Conservation (phyloP, 2,888 invertebrate species). For the Agonopterix heracliana region DNA sequence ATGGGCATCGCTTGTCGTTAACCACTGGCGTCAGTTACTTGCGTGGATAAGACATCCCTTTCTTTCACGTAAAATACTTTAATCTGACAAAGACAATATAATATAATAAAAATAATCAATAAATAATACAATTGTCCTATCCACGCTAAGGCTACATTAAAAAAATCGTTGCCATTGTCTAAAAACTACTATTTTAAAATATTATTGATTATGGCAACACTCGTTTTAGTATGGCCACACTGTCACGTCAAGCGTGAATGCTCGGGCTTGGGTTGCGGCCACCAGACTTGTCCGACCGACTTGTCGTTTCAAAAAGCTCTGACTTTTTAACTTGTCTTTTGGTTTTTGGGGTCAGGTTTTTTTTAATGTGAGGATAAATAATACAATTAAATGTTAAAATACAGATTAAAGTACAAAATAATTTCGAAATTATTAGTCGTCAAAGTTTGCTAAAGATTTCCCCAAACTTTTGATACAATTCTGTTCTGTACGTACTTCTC, state of each 20-base stretch:
- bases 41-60: slow-evolving; percentile 25
- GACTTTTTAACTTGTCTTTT: too few species aligned
- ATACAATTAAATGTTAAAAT: too few species aligned
- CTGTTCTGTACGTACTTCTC: too few species aligned
- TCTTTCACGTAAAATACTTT: neutral
- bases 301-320: neutral
- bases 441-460: too few species aligned
- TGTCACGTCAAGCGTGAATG: slow-evolving; percentile 71
- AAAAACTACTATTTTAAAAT: neutral
- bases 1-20: slow-evolving; percentile 74
- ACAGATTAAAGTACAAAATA: too few species aligned
- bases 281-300: slow-evolving; percentile 3
- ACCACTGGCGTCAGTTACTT: slow-evolving; percentile 55
- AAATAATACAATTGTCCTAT: slow-evolving; percentile 4
- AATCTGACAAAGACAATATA: neutral
- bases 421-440: too few species aligned
- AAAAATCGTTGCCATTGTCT: slow-evolving; percentile 17
- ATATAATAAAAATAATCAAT: neutral
- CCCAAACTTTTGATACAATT: too few species aligned
- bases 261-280: slow-evolving; percentile 73
- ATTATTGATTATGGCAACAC: slow-evolving; percentile 9
- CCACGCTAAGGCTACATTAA: slow-evolving; percentile 24
- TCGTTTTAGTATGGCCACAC: slow-evolving; percentile 34
- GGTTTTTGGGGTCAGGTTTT: too few species aligned
- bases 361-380: too few species aligned